Evolutionary conservation across 2,888 invertebrate species (phyloP), one percentile per base, ranked within the genome.

Genomic region (Ethmia dodecea): DNA sequence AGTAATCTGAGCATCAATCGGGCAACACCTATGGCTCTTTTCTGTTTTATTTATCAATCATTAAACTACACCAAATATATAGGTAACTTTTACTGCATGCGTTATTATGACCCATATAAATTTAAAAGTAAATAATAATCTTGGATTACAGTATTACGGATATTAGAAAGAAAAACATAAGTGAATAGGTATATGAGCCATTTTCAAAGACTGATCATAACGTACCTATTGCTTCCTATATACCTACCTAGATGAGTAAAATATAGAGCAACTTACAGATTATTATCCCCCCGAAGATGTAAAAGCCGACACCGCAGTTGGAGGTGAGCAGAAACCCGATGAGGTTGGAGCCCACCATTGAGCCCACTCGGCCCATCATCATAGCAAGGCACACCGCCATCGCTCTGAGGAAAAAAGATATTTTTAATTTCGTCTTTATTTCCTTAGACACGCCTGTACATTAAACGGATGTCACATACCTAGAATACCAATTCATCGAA

Each of bases 341-440:
- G 1, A 90, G 70, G 44, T 91, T 74, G 56, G 91, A 92, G 29
- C 91, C 91, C 2, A 86, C 70, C 69, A 91, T 90, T 0, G 91
- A 92, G 0, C 92, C 92, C 9, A 90, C 62, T 24, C 92, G 84
- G 1, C 92, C 92, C 48, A 88, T 80, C 75, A 89, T 89, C 69
- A 91, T 88, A 6, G 89, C 84, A 29, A 91, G 64, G 40, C 90
- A 91, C 13, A 92, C 79, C 0, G 91, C 90, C 71, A 91, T 88
- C 0, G 89, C 92, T 42, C 89, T 90, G 61, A 40, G 48, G 56
- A 38, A 35, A 13, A 13, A 29, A 25, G 3, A 25, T 1, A 25
- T 11, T 25, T 25, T 25, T 11, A 2, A 25, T n/a, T 20, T 20
- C n/a, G 8, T 20, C 18, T 5, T 1, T 18, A 9, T n/a, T n/a